Evolutionary conservation across 2,113 vertebrate genomes (phyloP).

Genomic region (Diadophis punctatus): DNA sequence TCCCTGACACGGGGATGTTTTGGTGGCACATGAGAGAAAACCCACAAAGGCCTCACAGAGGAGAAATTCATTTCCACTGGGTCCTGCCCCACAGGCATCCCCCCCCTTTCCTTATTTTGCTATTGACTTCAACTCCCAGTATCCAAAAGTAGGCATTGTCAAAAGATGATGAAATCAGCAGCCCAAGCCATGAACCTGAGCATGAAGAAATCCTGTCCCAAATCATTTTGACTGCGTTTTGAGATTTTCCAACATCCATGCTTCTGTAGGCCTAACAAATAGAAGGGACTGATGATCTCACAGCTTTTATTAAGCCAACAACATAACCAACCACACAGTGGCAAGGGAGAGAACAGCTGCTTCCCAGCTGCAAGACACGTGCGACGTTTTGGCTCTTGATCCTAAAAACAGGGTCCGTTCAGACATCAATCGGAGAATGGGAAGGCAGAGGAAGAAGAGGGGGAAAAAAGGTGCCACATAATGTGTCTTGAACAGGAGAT

Average conservation of each 20-base stretch:
- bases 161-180: neutral
- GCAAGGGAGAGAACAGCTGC: constrained; percentile 77
- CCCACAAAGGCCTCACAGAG: neutral
- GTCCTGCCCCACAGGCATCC: neutral
- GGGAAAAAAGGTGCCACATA: constrained; percentile 19
- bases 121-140: constrained; percentile 58
- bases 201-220: constrained; percentile 55
- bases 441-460: neutral
- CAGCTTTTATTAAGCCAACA: constrained; percentile 81
- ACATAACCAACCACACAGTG: constrained; percentile 81
- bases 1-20: neutral
- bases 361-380: constrained; percentile 70
- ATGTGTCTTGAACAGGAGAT: constrained; percentile 37
- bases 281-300: constrained; percentile 67
- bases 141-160: constrained; percentile 57
- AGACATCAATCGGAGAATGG: constrained; percentile 3
- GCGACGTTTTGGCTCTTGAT: constrained; percentile 46
- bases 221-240: constrained; percentile 62
- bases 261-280: constrained; percentile 56
- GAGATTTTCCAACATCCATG: constrained; percentile 36
- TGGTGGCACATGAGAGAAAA: neutral
- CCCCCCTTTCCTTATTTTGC: neutral
- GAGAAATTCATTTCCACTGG: neutral
- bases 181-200: neutral
- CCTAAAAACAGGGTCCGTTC: constrained; percentile 45